These are phyloP conservation scores for Neoaliturus tenellus DNA, from an alignment of 2,888 invertebrate species.

Conservation along the genomic window DNA sequence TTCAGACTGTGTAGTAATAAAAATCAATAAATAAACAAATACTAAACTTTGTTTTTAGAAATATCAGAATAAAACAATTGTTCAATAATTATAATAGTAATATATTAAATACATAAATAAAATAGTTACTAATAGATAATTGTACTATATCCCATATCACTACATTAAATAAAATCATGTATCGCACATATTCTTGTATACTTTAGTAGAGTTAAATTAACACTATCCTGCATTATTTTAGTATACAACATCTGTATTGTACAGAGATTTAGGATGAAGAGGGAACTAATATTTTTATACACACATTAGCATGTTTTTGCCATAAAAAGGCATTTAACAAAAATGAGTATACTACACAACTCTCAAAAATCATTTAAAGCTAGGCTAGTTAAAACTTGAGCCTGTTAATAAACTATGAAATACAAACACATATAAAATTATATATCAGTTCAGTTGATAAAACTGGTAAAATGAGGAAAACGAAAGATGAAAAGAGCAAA, in stretches of 20 bases:
- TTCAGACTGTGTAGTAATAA: too few relatives aligned
- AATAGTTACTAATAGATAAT: slow-evolving; percentile 11
- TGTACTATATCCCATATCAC: neutral
- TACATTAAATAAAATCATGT: neutral
- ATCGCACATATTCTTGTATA: neutral
- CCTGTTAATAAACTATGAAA: neutral
- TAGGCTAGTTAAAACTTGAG: neutral
- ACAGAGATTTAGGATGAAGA: neutral
- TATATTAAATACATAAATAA: slow-evolving; percentile 12
- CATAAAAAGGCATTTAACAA: neutral
- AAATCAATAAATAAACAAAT: too few relatives aligned
- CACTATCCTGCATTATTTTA: neutral
- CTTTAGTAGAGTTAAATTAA: neutral
- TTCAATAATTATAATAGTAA: neutral
- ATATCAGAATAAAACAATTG: neutral
- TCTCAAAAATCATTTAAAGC: neutral
- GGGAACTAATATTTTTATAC: neutral
- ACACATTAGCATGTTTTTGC: neutral
- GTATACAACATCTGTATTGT: neutral
- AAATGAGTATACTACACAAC: neutral
- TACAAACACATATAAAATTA: neutral
- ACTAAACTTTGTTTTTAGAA: neutral
- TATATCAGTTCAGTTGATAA: neutral
- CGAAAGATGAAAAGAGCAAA: too few relatives aligned
- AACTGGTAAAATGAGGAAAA: too few relatives aligned